A percentile compares a stretch with the other conserved stretches of the same genome.
Evolutionary conservation across 2,797 vertebrate genomes (phyloP).

Genomic region (Rhabdophis nuchalis): DNA sequence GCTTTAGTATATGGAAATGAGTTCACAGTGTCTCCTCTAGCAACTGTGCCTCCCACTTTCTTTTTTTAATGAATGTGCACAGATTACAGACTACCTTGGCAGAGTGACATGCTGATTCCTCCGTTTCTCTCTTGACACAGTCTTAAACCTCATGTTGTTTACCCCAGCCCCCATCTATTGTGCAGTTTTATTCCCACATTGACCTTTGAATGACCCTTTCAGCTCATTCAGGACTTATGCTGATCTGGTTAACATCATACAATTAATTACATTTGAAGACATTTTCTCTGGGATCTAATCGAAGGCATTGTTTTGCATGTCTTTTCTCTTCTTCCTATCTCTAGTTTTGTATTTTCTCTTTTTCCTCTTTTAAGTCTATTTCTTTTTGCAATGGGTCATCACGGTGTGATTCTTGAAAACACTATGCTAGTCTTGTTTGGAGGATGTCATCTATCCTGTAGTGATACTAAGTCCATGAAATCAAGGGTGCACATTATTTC

Average conservation of each 20-base stretch:
- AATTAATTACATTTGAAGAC: slow-evolving; percentile 43
- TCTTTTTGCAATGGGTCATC: slow-evolving; percentile 58
- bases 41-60: slow-evolving; percentile 9
- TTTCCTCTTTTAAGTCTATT: slow-evolving; percentile 53
- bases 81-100: slow-evolving; percentile 34
- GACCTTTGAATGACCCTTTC: slow-evolving; percentile 18
- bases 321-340: background rate
- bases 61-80: slow-evolving; percentile 26
- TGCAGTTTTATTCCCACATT: slow-evolving; percentile 24
- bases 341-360: slow-evolving; percentile 22
- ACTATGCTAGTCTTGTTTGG: slow-evolving; percentile 56
- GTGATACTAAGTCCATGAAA: slow-evolving; percentile 59
- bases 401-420: slow-evolving; percentile 57
- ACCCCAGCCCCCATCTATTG: fast-evolving
- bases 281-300: slow-evolving; percentile 19
- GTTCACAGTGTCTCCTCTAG: slow-evolving; percentile 22
- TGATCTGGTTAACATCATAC: slow-evolving; percentile 43
- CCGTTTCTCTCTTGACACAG: background rate
- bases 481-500: slow-evolving; percentile 36
- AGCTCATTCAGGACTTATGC: background rate
- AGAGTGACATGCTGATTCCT: background rate
- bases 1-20: slow-evolving; percentile 39
- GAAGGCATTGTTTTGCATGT: slow-evolving; percentile 46
- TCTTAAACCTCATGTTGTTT: background rate
- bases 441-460: slow-evolving; percentile 42